Base-by-base conservation (phyloP, 1,140 invertebrate genomes). In the Eciton burchellii region DNA sequence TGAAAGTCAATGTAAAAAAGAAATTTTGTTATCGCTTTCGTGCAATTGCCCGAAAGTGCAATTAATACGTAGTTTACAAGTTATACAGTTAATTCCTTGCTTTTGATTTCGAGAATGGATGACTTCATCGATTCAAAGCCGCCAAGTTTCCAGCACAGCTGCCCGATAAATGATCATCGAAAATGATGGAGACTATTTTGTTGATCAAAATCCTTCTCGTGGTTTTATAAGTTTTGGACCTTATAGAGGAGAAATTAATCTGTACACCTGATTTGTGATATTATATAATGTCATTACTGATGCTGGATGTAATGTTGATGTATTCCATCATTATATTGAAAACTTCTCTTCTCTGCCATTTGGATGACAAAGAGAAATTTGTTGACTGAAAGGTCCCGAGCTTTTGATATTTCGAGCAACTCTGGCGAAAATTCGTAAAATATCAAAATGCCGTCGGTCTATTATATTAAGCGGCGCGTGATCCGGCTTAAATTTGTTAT, bases 401-500 rank as follows among this genome's bases (percentile, higher is more conserved):
- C 29, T n/a, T 65, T 54, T 24, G 47, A 52, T 76, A 68, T 49
- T 16, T 49, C 5, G 12, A 6, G 29, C 60, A 76, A 54, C 29
- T 43, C 26, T 65, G 0, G 14, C 16, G 1, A 43, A 52, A 65
- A 74, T 74, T 62, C 19, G 59, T 76, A 24, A n/a, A n/a, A 45
- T 68, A 79, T 79, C n/a, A 16, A 19, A 41, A 16, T 29, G 2
- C 24, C n/a, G 65, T 70, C 41, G 19, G 12, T 56, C 12, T 57
- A 70, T 79, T 68, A 56, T 35, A 45, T 79, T 35, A 45, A 35
- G 19, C 24, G 6, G 14, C 19, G 24, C 26, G 16, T n/a, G 49
- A 68, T 16, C 21, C 49, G 41, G 9, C 49, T 70, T 56, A 57
- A 56, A 57, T 79, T 79, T 68, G 24, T 79, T 79, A 57, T 79